Evolutionary conservation across 2,113 vertebrate genomes (phyloP).

Genomic region (Colossoma macropomum): DNA sequence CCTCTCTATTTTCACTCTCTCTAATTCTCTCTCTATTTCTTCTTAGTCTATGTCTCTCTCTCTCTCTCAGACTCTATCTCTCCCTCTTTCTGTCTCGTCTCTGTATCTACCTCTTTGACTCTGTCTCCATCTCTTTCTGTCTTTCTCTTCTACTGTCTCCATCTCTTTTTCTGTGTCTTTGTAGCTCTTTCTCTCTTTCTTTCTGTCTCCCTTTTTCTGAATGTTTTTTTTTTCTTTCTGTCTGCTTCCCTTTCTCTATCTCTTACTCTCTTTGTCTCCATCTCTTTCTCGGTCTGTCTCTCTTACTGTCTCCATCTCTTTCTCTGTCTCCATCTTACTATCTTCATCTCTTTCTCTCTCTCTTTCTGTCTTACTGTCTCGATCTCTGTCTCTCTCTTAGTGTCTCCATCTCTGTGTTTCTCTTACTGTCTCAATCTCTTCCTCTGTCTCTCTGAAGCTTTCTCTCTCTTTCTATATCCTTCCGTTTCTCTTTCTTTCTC

Average conservation of each 20-base stretch:
- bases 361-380: no score
- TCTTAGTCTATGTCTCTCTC: no score
- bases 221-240: no score
- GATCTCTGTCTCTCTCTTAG: neutral
- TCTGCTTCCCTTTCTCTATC: no score
- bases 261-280: neutral
- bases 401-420: neutral
- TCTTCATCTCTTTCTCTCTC: neutral
- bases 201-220: no score
- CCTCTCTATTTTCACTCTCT: no score
- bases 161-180: no score
- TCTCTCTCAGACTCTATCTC: neutral
- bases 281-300: neutral
- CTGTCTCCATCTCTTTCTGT: neutral
- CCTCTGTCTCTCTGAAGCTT: no score
- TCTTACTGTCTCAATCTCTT: neutral
- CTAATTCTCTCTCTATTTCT: neutral
- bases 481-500: neutral
- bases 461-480: neutral
- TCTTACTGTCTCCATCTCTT: neutral
- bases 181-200: neutral
- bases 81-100: neutral
- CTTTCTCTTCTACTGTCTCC: no score
- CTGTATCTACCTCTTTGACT: conserved; percentile 9
- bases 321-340: neutral